A percentile compares a stretch with the other conserved stretches of the same genome.
Evolutionary conservation across 2,113 vertebrate species (phyloP).

Genomic region (Chloropsis hardwickii): DNA sequence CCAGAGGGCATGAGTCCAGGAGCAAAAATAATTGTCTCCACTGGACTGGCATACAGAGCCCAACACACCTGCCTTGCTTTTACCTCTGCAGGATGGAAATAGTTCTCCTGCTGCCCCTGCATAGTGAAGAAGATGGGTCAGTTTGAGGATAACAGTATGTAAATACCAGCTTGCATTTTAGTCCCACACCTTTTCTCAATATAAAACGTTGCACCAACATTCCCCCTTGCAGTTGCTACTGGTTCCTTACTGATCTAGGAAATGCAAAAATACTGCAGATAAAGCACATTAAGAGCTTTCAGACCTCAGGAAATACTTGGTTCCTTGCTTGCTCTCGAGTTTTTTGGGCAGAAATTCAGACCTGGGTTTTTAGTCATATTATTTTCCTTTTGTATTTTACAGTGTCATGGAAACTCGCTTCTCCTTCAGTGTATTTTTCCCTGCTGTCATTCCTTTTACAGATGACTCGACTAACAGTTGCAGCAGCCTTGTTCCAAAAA

Average conservation of each 20-base stretch:
- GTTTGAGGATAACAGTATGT: neutral
- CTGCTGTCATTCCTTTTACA: neutral
- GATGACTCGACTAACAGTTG: neutral
- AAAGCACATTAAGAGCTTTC: neutral
- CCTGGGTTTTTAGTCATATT: neutral
- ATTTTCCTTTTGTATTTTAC: neutral
- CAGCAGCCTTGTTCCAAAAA: neutral
- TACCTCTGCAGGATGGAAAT: neutral
- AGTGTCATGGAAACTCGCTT: slow-evolving; percentile 3
- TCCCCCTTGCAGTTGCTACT: neutral
- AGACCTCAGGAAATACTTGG: neutral
- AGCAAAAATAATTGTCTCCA: neutral
- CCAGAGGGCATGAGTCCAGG: neutral
- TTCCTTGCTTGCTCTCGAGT: neutral
- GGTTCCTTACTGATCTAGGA: neutral
- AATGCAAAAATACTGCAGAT: neutral
- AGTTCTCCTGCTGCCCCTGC: neutral
- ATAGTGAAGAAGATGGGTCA: neutral
- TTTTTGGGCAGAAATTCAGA: neutral
- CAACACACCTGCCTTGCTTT: neutral
- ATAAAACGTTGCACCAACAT: neutral
- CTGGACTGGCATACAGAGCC: neutral
- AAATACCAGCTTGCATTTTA: neutral
- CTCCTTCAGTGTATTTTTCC: neutral
- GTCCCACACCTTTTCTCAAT: neutral